These are phyloP conservation scores for Phasia obesa DNA, from an alignment of 2,888 invertebrate species.

Conservation along the genomic window DNA sequence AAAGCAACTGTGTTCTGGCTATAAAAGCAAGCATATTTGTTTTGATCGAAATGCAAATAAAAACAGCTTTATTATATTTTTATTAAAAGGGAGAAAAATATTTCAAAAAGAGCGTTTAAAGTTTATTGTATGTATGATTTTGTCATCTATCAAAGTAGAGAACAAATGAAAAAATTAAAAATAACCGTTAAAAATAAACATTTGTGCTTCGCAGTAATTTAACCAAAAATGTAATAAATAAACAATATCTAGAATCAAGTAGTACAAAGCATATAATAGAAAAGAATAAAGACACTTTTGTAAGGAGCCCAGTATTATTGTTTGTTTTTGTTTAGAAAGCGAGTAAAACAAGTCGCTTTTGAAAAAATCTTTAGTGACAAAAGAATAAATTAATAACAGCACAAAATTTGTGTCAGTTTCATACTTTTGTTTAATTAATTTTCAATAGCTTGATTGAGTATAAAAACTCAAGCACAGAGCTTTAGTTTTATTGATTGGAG, in stretches of 20 bases:
- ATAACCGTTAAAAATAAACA: constrained; percentile 11
- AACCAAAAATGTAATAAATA: constrained; percentile 45
- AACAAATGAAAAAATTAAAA: not conserved
- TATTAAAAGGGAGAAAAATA: too few relatives aligned
- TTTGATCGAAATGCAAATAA: too few relatives aligned
- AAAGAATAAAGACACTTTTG: not conserved
- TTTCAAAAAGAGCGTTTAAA: too few relatives aligned
- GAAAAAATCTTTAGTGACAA: constrained; percentile 23
- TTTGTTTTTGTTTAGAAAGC: not conserved
- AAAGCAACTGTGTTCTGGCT: too few relatives aligned
- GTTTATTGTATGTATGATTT: too few relatives aligned
- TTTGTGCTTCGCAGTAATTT: not conserved
- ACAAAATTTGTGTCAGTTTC: not conserved
- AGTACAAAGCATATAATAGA: not conserved
- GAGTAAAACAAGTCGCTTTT: constrained; percentile 9
- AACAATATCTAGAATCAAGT: constrained; percentile 27
- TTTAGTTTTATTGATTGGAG: too few relatives aligned
- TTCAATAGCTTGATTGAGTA: too few relatives aligned
- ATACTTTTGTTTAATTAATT: too few relatives aligned
- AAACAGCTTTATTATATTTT: too few relatives aligned
- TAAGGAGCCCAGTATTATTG: constrained; percentile 12
- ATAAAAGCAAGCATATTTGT: too few relatives aligned
- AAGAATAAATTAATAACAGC: not conserved
- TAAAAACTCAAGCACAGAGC: too few relatives aligned
- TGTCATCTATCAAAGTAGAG: too few relatives aligned